Evolutionary conservation across 37 sponge, comb jelly and placozoan species (phyloP).

Genomic region (Amphimedon queenslandica): DNA sequence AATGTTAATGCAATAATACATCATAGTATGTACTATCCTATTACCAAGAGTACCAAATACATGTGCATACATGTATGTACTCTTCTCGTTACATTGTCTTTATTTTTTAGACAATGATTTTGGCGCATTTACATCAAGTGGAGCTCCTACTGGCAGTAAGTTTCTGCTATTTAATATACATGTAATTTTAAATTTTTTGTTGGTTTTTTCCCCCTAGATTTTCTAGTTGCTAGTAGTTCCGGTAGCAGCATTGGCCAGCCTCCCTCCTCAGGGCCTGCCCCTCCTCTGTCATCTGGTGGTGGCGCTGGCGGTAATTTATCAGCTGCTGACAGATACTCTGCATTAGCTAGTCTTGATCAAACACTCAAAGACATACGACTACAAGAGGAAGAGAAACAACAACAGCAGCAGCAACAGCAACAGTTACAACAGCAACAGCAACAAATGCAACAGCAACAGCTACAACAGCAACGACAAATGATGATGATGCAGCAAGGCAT

Average conservation of each 20-base stretch:
- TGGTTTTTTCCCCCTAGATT: neutral
- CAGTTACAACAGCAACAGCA: constrained; percentile 30
- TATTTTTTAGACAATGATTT: neutral
- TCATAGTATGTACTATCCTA: no score
- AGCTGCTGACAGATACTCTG: constrained; percentile 58
- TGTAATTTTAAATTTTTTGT: neutral
- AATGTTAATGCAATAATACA: no score
- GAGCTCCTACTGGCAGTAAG: neutral
- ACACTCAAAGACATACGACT: constrained; percentile 41
- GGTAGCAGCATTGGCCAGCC: neutral
- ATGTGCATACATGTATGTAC: no score
- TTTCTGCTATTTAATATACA: neutral
- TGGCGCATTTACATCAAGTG: neutral
- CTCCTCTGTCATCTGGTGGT: neutral
- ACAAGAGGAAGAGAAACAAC: constrained; percentile 29
- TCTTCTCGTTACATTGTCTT: no score
- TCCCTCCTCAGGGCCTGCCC: neutral
- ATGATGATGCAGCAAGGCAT: neutral
- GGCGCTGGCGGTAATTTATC: neutral
- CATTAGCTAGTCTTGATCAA: constrained; percentile 53
- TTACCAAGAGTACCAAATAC: no score
- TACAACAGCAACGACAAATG: neutral
- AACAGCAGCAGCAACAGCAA: constrained; percentile 21
- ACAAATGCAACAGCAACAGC: constrained; percentile 11
- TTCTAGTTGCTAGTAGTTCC: neutral